phyloP scores from a whole-genome alignment of 2,888 invertebrate species.

The Ectobius pallidus region DNA sequence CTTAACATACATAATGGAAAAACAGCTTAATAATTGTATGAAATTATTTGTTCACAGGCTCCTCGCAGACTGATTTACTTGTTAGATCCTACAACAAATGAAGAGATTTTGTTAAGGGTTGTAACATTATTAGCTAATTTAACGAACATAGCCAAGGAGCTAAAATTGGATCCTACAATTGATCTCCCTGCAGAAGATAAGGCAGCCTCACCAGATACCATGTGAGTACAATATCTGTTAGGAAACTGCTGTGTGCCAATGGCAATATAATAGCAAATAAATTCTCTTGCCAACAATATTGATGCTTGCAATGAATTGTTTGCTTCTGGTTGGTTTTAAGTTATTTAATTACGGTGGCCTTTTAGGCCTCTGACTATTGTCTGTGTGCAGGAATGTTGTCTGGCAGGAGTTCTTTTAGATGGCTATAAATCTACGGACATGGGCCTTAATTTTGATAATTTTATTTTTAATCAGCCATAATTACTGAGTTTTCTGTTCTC shows the following conservation, averaged over 20 bases:
- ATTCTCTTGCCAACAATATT: too few species aligned
- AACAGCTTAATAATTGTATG: too few species aligned
- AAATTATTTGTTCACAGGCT: constrained; percentile 55
- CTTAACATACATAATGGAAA: too few species aligned
- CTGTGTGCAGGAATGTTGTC: too few species aligned
- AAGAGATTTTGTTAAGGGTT: constrained; percentile 57
- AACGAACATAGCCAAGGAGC: constrained; percentile 53
- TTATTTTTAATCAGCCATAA: too few species aligned
- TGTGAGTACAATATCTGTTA: constrained; percentile 54
- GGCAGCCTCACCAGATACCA: constrained; percentile 61
- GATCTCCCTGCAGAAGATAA: constrained; percentile 59
- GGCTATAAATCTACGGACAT: too few species aligned
- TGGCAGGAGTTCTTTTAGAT: too few species aligned
- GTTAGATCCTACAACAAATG: constrained; percentile 53
- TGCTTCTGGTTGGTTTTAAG: not conserved
- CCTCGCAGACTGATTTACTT: constrained; percentile 57
- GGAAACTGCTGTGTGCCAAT: too few species aligned
- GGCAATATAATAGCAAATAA: too few species aligned
- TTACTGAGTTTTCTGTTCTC: too few species aligned
- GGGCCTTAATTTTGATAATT: too few species aligned
- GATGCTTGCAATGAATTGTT: not conserved
- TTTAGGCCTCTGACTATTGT: too few species aligned
- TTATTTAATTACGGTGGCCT: not conserved
- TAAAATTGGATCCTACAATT: constrained; percentile 54
- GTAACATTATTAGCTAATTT: constrained; percentile 60